Evolutionary conservation across 2,797 vertebrate genomes (phyloP).

Genomic region (Rhinoraja longicauda): DNA sequence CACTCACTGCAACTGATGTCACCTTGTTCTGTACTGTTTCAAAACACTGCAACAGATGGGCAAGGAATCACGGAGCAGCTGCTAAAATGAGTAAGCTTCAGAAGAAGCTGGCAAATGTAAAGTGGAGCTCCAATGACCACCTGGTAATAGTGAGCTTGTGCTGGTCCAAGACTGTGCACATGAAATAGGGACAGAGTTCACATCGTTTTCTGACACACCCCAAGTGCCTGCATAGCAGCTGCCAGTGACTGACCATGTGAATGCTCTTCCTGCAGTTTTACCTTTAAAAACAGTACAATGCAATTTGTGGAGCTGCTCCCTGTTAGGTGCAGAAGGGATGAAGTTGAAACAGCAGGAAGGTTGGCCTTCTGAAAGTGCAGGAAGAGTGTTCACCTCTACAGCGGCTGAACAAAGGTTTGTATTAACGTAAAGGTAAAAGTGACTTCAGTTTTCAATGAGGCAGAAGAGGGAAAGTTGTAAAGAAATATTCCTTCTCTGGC

Average conservation of each 20-base stretch:
- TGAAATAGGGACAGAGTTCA: not conserved
- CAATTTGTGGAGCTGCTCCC: not conserved
- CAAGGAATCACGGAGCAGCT: not conserved
- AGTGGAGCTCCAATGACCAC: not conserved
- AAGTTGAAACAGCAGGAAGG: not conserved
- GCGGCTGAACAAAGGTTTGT: not conserved
- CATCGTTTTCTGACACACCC: not conserved
- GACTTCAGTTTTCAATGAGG: not conserved
- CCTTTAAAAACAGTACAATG: not conserved
- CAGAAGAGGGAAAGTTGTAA: not conserved
- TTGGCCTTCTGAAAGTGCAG: not conserved
- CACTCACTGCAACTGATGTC: not conserved
- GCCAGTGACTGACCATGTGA: not conserved
- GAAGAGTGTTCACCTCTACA: not conserved
- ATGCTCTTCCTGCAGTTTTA: not conserved
- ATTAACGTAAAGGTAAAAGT: not conserved
- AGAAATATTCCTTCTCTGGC: not conserved
- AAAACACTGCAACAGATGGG: conserved; percentile 10
- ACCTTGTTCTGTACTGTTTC: not conserved
- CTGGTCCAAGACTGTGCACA: not conserved
- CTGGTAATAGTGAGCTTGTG: not conserved
- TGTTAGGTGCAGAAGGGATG: not conserved
- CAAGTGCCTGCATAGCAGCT: not conserved
- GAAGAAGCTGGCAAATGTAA: not conserved
- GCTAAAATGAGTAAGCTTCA: not conserved